Base-by-base conservation (phyloP, 2,797 vertebrate species). In the Labroides dimidiatus region DNA sequence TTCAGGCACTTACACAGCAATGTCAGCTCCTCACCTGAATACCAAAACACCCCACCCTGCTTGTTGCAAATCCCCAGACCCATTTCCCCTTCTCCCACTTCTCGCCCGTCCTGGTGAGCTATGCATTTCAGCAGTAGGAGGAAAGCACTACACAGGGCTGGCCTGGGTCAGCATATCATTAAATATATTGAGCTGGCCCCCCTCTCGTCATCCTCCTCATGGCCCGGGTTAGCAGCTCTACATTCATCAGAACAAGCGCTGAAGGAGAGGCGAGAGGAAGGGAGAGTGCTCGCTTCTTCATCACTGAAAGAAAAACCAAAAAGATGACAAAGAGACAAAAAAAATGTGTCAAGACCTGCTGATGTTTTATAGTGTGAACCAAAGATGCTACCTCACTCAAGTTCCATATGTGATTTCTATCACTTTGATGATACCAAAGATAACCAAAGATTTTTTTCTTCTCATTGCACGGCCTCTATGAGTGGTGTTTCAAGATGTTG, bases 321-420 rank as follows among this genome's bases (percentile, higher is more conserved):
- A 85, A 86, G 81, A 91, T 36, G 41, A 89, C 68, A 70, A 76
- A 76, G 69, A 89, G 80, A 89, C 65, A 71, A 82, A 88, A 44
- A 27, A 65, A 91, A 88, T 74, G 92, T 95, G 94, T 96, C 94
- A 94, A 96, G 94, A 96, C 95, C 95, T 96, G 95, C 95, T 96
- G 95, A 95, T 96, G 95, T 97, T 98, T 92, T 97, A 96, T 97
- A 96, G 96, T 96, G 95, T 96, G 96, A 99, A 99, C 97, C 96
- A 98, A 99, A 99, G 98, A 99, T 94, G 96, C 98, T 99, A 99
- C 98, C 98, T 99, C 97, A 99, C 97, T 98, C 96, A 89, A 97
- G 97, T 96, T 97, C 96, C 96, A 98, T 96, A 96, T 78, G 96
- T 99, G 96, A 98, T 98, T 96, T 98, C 95, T 96, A 98, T 99